Base-by-base conservation (phyloP, 2,113 vertebrate species). In the Aviceda subcristata region DNA sequence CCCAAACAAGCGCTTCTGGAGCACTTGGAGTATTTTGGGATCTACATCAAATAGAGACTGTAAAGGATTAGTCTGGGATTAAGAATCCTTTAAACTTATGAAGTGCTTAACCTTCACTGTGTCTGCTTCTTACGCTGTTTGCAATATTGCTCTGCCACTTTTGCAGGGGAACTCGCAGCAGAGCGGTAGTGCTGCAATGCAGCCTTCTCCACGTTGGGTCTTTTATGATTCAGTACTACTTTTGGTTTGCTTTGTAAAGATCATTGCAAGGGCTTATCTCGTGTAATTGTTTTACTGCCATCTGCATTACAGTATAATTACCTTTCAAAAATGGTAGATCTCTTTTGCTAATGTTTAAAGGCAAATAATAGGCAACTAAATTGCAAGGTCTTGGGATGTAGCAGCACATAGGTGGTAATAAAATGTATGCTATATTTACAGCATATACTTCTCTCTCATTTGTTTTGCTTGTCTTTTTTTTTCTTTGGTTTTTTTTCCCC, bases 251-350 rank as follows among this genome's bases (percentile, higher is more conserved):
- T 98, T 97, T 92, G 93, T 72, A 97, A 96, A 98, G 98, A 98
- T 97, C 97, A 95, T 97, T 95, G 96, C 90, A 97, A 98, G 97
- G 97, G 97, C 97, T 98, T 98, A 96, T 97, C 97, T 95, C 92
- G 95, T 97, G 96, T 97, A 98, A 97, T 98, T 98, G 98, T 98
- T 98, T 98, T 98, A 98, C 97, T 96, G 93, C 97, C 97, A 98
- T 97, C 98, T 98, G 98, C 97, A 97, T 98, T 98, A 98, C 41
- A 82, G 94, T 97, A 97, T 98, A 98, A 98, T 98, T 98, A 98
- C 98, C 97, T 98, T 97, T 98, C 97, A 97, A 94, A 98, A 98
- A 98, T 90, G 92, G 95, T 97, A 91, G 73, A 97, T 97, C 94
- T 97, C 95, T 97, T 97, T 97, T 96, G 92, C 94, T 97, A 97